These are phyloP conservation scores for Leptopilina clavipes DNA, from an alignment of 1,140 invertebrate genomes.

Conservation along the genomic window DNA sequence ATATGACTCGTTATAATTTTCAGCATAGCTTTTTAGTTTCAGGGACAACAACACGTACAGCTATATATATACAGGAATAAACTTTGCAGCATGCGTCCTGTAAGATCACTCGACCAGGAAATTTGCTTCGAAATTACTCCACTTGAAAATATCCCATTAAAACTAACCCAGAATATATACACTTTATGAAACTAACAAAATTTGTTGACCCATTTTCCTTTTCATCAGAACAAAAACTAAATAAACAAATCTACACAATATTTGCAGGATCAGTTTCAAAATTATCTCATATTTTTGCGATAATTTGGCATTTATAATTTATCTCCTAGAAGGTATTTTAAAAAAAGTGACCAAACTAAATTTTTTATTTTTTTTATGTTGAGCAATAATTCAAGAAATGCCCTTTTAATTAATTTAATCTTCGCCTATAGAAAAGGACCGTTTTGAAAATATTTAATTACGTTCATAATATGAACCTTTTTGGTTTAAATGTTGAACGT, in stretches of 20 bases:
- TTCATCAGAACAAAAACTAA: not conserved
- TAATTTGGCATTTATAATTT: too few relatives aligned
- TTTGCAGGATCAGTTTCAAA: not conserved
- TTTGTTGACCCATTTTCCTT: not conserved
- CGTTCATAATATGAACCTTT: not conserved
- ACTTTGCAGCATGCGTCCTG: not conserved
- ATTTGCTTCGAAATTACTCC: slow-evolving; percentile 4
- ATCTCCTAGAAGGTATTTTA: too few relatives aligned
- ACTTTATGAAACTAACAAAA: not conserved
- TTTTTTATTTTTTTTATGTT: too few relatives aligned
- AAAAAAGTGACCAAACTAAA: too few relatives aligned
- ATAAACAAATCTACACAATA: not conserved
- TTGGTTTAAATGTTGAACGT: not conserved
- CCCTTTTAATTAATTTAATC: too few relatives aligned
- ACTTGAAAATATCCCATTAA: not conserved
- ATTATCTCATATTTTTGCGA: too few relatives aligned
- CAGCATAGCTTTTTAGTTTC: not conserved
- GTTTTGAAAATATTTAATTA: too few relatives aligned
- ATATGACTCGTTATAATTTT: slow-evolving; percentile 47
- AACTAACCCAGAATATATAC: not conserved
- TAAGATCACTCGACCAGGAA: slow-evolving; percentile 1
- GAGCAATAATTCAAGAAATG: too few relatives aligned
- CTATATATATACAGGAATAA: not conserved
- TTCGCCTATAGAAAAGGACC: too few relatives aligned
- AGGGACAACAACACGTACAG: not conserved